Conservation (phyloP, 2,888 invertebrate genomes). For the Ophion obscuratus region DNA sequence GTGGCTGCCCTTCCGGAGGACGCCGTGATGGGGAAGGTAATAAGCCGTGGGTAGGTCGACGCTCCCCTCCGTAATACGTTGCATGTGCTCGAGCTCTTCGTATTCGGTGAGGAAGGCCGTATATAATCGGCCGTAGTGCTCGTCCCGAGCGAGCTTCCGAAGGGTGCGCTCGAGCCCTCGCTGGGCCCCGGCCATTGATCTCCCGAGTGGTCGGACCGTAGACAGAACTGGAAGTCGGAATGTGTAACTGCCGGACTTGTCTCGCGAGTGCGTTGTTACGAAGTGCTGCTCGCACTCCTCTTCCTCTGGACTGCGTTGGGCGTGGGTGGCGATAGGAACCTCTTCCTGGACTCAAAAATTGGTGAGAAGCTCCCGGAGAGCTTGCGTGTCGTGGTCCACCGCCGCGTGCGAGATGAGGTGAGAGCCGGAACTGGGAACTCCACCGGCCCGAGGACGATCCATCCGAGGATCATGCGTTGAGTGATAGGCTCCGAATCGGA, state of each 20-base stretch:
- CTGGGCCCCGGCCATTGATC: background rate
- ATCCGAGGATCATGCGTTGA: slow-evolving; percentile 50
- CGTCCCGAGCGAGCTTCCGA: background rate
- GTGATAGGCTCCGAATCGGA: slow-evolving; percentile 45
- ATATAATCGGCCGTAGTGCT: background rate
- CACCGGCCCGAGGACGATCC: slow-evolving; percentile 52
- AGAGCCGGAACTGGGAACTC: background rate
- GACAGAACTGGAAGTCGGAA: slow-evolving; percentile 11
- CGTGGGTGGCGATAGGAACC: background rate
- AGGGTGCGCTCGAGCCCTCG: background rate
- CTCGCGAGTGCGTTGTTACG: slow-evolving; percentile 7
- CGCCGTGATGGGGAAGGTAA: background rate
- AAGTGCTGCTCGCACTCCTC: slow-evolving; percentile 39
- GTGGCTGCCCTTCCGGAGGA: background rate
- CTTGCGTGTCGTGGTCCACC: background rate
- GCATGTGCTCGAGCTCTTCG: slow-evolving; percentile 16
- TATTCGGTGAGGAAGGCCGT: slow-evolving; percentile 12
- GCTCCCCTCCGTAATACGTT: background rate
- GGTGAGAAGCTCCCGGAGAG: background rate
- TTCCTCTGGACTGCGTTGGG: background rate
- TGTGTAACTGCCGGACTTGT: slow-evolving; percentile 26
- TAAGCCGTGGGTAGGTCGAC: background rate
- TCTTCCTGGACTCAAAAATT: slow-evolving; percentile 34
- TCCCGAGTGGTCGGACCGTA: background rate
- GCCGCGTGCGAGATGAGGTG: background rate